Evolutionary conservation across 2,113 vertebrate species (phyloP), one percentile per base, ranked within the genome.

Genomic region (Zapornia atra): DNA sequence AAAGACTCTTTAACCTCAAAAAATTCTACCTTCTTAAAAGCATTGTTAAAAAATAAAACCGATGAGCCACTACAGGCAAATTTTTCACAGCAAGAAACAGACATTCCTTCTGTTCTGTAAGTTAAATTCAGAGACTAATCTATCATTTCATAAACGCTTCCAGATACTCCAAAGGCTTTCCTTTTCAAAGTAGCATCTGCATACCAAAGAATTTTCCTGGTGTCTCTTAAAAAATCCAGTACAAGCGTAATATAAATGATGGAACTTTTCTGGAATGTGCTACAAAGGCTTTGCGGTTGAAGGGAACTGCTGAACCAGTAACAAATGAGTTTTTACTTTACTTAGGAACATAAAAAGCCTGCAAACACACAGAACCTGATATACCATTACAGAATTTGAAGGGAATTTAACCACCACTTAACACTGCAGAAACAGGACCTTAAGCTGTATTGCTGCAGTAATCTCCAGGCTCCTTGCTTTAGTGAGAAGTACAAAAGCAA

Each of bases 151-250:
- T 60, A 94, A 89, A 89, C 65, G 31, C 90, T 96, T 77, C 86
- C 90, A 94, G 57, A 95, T 69, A 94, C 84, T 68, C 40, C 22
- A 92, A 91, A 68, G 72, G 36, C 29, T 48, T 88, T 93, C 80
- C 42, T n/a, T 90, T 93, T 81, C 95, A 92, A 94, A 92, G 79
- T 5, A 86, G 38, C 12, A 88, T 86, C 69, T 93, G 53, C 69
- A 79, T 92, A 94, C 57, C 69, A 64, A 94, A 81, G 25, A 84
- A 83, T 90, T 86, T 83, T 90, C 94, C 88, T 13, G n/a, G 33
- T 78, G 34, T 42, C 70, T 57, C 56, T 51, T 75, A 75, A 94
- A 94, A 95, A 69, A 69, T 16, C 69, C 50, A 66, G 34, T 64
- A 78, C 26, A 78, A 93, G 38, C 28, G 60, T 50, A 50, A 3